These are phyloP conservation scores for Papilio gigon DNA, from an alignment of 2,888 invertebrate genomes.

Conservation along the genomic window DNA sequence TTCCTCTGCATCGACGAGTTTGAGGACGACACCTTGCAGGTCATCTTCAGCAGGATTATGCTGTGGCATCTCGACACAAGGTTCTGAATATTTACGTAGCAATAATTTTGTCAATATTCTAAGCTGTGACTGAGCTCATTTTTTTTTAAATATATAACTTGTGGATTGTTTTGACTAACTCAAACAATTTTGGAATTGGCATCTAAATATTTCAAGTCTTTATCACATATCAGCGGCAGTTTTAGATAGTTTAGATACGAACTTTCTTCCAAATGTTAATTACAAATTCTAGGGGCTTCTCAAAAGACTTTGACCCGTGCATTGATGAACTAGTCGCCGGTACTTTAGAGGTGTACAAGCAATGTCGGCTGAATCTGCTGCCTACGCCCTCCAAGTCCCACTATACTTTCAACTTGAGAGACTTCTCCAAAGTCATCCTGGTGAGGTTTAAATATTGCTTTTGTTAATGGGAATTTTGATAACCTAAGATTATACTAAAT, in stretches of 20 bases:
- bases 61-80: slow-evolving; percentile 98
- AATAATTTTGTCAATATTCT: neutral
- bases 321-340: slow-evolving; percentile 93
- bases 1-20: slow-evolving; percentile 94
- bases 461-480: too few relatives aligned
- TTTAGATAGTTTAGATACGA: neutral
- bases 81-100: slow-evolving; percentile 63
- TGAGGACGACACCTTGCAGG: slow-evolving; percentile 90
- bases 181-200: neutral
- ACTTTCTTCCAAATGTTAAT: neutral
- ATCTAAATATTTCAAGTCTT: neutral
- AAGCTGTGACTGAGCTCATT: neutral
- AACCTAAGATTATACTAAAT: neutral
- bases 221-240: neutral
- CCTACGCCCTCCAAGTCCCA: slow-evolving; percentile 97
- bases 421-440: slow-evolving; percentile 95
- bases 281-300: slow-evolving; percentile 88
- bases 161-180: too few relatives aligned
- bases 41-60: slow-evolving; percentile 94
- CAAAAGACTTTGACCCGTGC: slow-evolving; percentile 96
- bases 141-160: too few relatives aligned
- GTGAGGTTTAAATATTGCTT: too few relatives aligned
- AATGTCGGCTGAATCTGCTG: slow-evolving; percentile 89
- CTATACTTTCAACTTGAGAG: slow-evolving; percentile 96
- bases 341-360: slow-evolving; percentile 93